Conservation (phyloP, 2,888 invertebrate genomes). For the Microplitis manilae region DNA sequence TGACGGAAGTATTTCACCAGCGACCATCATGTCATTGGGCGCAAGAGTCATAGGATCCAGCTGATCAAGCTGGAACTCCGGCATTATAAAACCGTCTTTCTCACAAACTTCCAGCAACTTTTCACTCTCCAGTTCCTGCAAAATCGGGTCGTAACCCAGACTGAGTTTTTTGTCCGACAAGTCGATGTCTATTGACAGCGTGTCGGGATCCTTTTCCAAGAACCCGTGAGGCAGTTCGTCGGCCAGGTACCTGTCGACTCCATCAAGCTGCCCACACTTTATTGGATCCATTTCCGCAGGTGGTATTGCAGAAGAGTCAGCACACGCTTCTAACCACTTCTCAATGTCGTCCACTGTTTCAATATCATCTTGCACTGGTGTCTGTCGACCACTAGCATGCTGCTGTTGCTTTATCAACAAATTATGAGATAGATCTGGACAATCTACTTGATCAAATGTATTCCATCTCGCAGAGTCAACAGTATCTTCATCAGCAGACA, state of each 20-base stretch:
- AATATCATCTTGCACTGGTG: conserved; percentile 24
- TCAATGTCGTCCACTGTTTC: conserved; percentile 63
- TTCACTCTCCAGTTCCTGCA: conserved; percentile 60
- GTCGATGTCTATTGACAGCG: conserved; percentile 61
- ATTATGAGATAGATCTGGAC: conserved; percentile 19
- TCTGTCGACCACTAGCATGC: conserved; percentile 3
- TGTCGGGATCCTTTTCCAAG: conserved; percentile 60
- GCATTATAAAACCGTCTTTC: conserved; percentile 62
- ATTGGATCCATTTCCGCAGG: conserved; percentile 63
- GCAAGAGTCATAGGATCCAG: conserved; percentile 61
- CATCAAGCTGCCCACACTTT: conserved; percentile 57
- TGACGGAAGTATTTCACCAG: conserved; percentile 63
- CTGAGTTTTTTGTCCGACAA: conserved; percentile 60
- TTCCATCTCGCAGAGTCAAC: neutral
- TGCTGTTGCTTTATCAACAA: neutral
- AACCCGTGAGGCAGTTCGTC: conserved; percentile 62
- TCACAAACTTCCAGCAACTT: conserved; percentile 61
- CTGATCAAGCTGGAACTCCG: conserved; percentile 65
- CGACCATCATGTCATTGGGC: conserved; percentile 64
- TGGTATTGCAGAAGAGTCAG: conserved; percentile 57
- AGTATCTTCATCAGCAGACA: neutral
- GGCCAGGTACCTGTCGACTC: conserved; percentile 61
- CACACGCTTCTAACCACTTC: conserved; percentile 66
- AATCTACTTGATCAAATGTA: neutral
- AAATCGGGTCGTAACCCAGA: conserved; percentile 62